Base-by-base conservation (phyloP, 2,888 invertebrate species). In the Pasiphila rectangulata region DNA sequence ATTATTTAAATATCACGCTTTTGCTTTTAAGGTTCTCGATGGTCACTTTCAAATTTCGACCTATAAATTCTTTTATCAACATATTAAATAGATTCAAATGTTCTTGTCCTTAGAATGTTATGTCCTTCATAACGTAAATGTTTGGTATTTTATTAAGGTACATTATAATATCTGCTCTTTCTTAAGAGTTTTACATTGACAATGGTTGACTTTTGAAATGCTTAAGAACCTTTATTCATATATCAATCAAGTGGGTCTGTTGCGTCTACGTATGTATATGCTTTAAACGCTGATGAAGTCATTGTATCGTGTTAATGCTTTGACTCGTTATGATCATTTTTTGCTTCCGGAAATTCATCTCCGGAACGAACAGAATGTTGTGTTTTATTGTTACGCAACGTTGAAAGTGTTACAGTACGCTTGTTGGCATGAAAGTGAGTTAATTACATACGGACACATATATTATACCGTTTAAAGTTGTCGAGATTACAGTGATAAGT, bases 361-460 rank as follows among this genome's bases (percentile, higher is more conserved):
- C 63, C 71, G 73, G 63, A 67, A 73, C 73, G 65, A 48, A n/a
- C 34, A 32, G 64, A 64, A 61, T 59, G 69, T 71, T 69, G 54
- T 58, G 54, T 65, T 60, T 57, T 56, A 52, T 40, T 43, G 50
- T 55, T 54, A 74, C 72, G 68, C 73, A 77, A 84, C 58, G 49
- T 56, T 25, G 76, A 80, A 80, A 79, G 76, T 78, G 79, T 75
- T 66, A 70, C 67, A 69, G 59, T 73, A 72, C 69, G 75, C 68
- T 46, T 56, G 59, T 59, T 60, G 70, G 62, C 71, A 70, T 72
- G 85, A 86, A 82, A 86, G 84, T 74, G 81, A 85, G 77, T 79
- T 82, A 79, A 79, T 81, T 66, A 56, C 61, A 72, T 74, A 69
- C 72, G 58, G 51, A 56, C 63, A 72, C 73, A 69, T 69, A 59